Evolutionary conservation across 2,888 invertebrate genomes (phyloP).

Genomic region (Panopea generosa): DNA sequence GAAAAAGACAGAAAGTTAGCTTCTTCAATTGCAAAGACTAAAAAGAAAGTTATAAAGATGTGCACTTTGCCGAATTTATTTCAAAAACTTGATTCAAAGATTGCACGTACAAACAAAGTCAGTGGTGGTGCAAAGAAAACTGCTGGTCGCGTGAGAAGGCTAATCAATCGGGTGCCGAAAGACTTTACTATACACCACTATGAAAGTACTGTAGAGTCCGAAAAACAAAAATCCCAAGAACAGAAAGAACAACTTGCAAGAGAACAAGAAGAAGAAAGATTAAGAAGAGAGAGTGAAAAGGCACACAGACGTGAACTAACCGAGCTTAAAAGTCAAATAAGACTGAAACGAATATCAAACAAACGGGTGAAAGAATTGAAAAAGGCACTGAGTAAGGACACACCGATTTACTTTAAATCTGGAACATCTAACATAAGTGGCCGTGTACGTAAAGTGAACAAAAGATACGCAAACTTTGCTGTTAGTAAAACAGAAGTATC

Average conservation of each 20-base stretch:
- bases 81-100: slow-evolving; percentile 17
- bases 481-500: background rate
- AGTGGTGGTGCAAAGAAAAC: slow-evolving; percentile 6
- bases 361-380: slow-evolving; percentile 24
- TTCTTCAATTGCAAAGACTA: background rate
- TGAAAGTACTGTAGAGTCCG: background rate
- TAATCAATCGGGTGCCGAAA: slow-evolving; percentile 20
- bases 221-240: background rate
- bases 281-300: slow-evolving; percentile 6
- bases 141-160: slow-evolving; percentile 14
- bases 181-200: too few relatives aligned
- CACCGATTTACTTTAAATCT: slow-evolving; percentile 7
- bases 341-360: slow-evolving; percentile 35
- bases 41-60: background rate
- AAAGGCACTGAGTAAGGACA: background rate
- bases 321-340: slow-evolving; percentile 27
- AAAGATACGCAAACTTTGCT: slow-evolving; percentile 10
- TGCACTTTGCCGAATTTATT: background rate
- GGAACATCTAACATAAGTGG: slow-evolving; percentile 41
- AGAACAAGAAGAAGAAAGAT: slow-evolving; percentile 3
- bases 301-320: slow-evolving; percentile 15
- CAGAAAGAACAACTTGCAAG: background rate
- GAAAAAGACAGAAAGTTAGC: slow-evolving; percentile 6
- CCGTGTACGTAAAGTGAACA: slow-evolving; percentile 34
- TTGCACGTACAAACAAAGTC: background rate